Conservation (phyloP, 2,888 invertebrate species). For the Plemyria rubiginata region DNA sequence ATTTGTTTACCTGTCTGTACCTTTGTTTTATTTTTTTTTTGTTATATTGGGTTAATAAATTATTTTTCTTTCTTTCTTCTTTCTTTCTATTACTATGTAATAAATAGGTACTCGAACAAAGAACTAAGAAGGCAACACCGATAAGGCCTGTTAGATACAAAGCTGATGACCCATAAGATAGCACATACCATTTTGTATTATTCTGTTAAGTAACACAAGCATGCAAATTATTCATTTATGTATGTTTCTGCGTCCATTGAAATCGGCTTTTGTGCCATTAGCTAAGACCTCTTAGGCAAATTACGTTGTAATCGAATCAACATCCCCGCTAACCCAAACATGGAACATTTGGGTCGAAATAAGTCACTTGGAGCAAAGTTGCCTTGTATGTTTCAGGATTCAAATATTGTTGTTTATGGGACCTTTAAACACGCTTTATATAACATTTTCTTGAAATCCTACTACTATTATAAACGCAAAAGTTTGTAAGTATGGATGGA, state of each 20-base stretch:
- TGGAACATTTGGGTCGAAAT: constrained; percentile 25
- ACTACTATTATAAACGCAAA: too few relatives aligned
- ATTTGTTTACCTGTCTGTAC: too few relatives aligned
- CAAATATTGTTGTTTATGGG: background rate
- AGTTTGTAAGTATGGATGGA: too few relatives aligned
- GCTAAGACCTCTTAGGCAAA: constrained; percentile 31
- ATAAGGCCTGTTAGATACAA: constrained; percentile 1
- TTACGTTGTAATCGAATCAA: constrained; percentile 29
- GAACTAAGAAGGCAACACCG: background rate
- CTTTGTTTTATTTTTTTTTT: too few relatives aligned
- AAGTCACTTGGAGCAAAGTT: constrained; percentile 25
- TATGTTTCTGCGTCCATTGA: constrained; percentile 21
- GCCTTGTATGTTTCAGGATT: constrained; percentile 10
- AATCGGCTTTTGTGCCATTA: constrained; percentile 26
- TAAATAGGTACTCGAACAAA: too few relatives aligned
- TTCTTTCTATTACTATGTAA: too few relatives aligned
- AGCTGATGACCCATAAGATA: background rate
- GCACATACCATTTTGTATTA: constrained; percentile 9
- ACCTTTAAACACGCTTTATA: background rate
- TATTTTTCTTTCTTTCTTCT: too few relatives aligned
- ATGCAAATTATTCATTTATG: constrained; percentile 26
- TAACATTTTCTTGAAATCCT: too few relatives aligned
- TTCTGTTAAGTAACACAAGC: constrained; percentile 9
- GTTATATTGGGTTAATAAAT: too few relatives aligned
- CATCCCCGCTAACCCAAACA: constrained; percentile 29